Evolutionary conservation across 92 coral and sea anemone species (phyloP), one percentile per base, ranked within the genome.

Genomic region (Montipora capitata): DNA sequence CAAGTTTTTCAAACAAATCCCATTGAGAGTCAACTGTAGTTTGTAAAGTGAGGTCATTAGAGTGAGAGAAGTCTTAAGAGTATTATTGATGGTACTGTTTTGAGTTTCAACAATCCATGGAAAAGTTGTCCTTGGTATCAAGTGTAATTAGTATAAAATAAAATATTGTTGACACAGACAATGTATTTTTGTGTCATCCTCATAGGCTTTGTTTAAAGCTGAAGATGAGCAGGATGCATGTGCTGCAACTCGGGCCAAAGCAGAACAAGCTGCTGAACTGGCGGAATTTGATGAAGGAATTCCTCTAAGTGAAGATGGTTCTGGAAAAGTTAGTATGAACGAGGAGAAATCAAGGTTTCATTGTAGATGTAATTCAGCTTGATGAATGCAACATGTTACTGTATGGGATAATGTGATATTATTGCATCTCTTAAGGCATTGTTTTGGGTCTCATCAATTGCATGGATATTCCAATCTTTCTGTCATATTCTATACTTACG

Each of bases 141-240:
- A 48, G 52, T 48, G 52, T 27, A 48, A 10, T 48, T 10, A 48
- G 52, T 5, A 48, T 7, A 5, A 2, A 4, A 27, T 27, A 10
- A 9, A 7, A 13, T 27, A 14, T 35, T 40, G 14, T 68, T 27
- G 2, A 27, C 42, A 41, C 12, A 2, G 41, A 5, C 16, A 3
- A 18, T 9, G 12, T 6, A 1, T 51, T 51, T 3, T 56, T 52
- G 15, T 49, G 15, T 48, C 0, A 7, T 63, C 10, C 67, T 12
- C 51, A 3, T 39, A 97, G 99, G 99, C 98, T 10, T 72, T 97
- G 72, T 82, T 96, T 76, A 94, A 96, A 85, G 98, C 99, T 66
- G 99, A 97, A 81, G 99, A 97, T 87, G 99, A 97, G 59, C 98
- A 94, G 88, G 99, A 97, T 89, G 99, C 96, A 15, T 91, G 96